Base-by-base conservation (phyloP, 2,113 vertebrate species). In the Dasypus novemcinctus region DNA sequence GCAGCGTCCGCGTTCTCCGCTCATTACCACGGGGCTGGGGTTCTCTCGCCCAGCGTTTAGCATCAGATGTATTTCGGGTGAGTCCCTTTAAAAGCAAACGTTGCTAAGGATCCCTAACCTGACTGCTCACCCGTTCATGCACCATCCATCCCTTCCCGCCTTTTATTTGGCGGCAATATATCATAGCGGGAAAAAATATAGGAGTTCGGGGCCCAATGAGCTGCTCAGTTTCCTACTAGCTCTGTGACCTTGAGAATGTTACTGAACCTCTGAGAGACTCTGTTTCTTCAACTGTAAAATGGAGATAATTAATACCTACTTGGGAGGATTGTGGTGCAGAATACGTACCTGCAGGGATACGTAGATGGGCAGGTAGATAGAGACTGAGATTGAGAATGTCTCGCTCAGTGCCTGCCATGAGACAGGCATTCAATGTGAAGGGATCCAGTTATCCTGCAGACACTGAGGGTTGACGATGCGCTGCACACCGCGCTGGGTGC, bases 371-470 rank as follows among this genome's bases (percentile, higher is more conserved):
- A 54, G 33, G 41, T 21, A 64, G 57, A 27, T 4, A 74, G 17
- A 49, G 3, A 25, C 18, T 1, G 49, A 38, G 8, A n/a, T 2
- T 9, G 12, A 46, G 31, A 14, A 3, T 0, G n/a, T 25, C 36
- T 41, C 12, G 23, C n/a, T 81, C 57, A 38, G 4, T 57, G 36
- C 20, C 21, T 15, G 66, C 43, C 15, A 15, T 5, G 1, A 14
- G 29, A n/a, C 2, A 10, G 69, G 49, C 31, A 52, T 7, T 20
- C 8, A 20, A 14, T 12, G 5, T 52, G 25, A 80, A 20, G 46
- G 52, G 54, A 21, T 36, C 59, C 23, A 29, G 7, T 11, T 21
- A 23, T 27, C 11, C 33, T 17, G 14, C 2, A 9, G 36, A 78
- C 52, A 31, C 14, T 20, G 25, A 75, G 18, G 41, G 21, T 36